These are phyloP conservation scores for Chinchilla lanigera DNA, from an alignment of 2,113 vertebrate genomes.

Conservation along the genomic window DNA sequence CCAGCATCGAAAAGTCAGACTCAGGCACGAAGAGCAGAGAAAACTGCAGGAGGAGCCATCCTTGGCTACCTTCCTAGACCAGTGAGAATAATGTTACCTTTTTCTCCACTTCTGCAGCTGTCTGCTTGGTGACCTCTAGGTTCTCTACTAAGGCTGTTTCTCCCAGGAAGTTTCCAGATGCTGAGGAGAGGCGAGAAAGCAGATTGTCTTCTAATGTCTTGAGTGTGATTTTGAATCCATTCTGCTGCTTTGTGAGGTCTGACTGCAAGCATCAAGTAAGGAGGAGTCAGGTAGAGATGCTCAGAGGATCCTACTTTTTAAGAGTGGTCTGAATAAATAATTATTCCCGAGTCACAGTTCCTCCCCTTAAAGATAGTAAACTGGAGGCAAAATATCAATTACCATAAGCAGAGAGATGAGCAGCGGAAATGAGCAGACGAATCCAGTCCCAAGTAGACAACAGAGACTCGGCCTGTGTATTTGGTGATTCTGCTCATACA, in stretches of 20 bases:
- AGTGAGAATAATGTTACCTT: slow-evolving; percentile 87
- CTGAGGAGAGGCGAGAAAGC: slow-evolving; percentile 94
- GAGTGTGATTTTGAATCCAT: slow-evolving; percentile 97
- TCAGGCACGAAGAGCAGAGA: neutral
- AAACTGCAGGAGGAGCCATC: neutral
- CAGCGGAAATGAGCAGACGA: neutral
- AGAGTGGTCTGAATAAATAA: neutral
- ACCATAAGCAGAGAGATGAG: neutral
- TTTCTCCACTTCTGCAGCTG: slow-evolving; percentile 93
- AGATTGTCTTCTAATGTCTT: slow-evolving; percentile 96
- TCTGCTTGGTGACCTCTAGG: slow-evolving; percentile 95
- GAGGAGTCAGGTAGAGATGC: neutral
- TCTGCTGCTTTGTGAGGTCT: slow-evolving; percentile 96
- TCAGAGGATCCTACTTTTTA: neutral
- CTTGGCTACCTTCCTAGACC: neutral
- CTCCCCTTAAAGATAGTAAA: neutral
- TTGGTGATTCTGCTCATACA: neutral
- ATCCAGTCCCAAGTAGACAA: neutral
- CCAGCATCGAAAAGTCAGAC: neutral
- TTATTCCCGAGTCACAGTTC: neutral
- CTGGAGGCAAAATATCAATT: neutral
- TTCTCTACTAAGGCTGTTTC: slow-evolving; percentile 95
- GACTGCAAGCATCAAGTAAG: slow-evolving; percentile 87
- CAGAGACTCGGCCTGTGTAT: too few relatives aligned
- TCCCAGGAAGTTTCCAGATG: slow-evolving; percentile 96